Base-by-base conservation (phyloP, 2,797 vertebrate species). In the Cossypha heuglini region DNA sequence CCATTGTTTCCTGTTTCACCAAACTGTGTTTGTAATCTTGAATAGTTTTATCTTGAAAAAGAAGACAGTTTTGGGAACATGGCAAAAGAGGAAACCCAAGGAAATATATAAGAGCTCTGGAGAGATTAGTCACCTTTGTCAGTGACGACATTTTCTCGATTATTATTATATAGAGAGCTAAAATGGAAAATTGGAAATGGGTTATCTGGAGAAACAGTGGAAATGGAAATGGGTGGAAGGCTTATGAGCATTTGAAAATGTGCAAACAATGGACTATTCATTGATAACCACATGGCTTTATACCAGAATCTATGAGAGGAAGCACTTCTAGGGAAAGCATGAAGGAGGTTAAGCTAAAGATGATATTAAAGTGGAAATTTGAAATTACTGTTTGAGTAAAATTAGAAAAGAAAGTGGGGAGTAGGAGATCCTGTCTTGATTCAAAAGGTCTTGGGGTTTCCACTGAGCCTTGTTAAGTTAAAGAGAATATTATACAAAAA, bases 221-320 rank as follows among this genome's bases (percentile, higher is more conserved):
- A 78, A 87, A 92, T 96, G 86, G 94, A 94, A 96, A 80, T 95
- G 93, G 93, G 92, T 93, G 90, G 84, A 94, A 96, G 33, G 40
- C 76, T 92, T 92, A 29, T 48, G 93, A 68, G 37, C 72, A 55
- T 89, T 95, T 92, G 57, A 88, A 90, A 96, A 73, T 78, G 37
- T 67, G 72, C 87, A 78, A 88, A 95, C 94, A 96, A 95, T 96
- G 79, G 62, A 83, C 78, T 63, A 93, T 96, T 96, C 94, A 88
- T 91, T 93, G 94, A 94, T 94, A 95, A 91, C 61, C 48, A 43
- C 78, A 26, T 0, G 0, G 42, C 81, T 93, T 91, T 85, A 88
- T 89, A 54, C 49, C 74, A 61, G 72, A 83, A 55, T 86, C 81
- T 80, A 35, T 93, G 67, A 91, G 49, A 96, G 86, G 94, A 94